Evolutionary conservation across 2,888 invertebrate species (phyloP), one percentile per base, ranked within the genome.

Genomic region (Caenorhabditis sp.): DNA sequence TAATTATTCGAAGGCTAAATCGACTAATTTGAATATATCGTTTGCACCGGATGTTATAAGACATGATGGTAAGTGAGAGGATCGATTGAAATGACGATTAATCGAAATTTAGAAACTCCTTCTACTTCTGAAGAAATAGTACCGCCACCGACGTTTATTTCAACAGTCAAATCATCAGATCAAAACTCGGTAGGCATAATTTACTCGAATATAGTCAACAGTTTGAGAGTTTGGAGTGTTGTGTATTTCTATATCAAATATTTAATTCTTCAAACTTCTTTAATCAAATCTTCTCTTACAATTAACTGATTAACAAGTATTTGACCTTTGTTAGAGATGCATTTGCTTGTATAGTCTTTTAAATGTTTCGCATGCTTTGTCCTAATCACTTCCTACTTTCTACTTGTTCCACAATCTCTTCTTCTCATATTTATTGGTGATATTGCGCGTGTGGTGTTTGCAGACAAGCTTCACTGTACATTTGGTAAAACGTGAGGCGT

Each of bases 391-490:
- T 26, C 8, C 17, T 53, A 20, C 23, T n/a, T n/a, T 14, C 27
- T 27, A 21, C 21, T 38, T 53, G 1, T 49, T n/a, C 1, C 21
- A 52, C 52, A 21, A 3, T 36, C 31, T 49, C 49, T 27, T 25
- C 10, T 17, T 36, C 36, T 43, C n/a, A 50, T 36, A n/a, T 53
- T 53, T 25, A 1, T 25, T 31, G 31, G 7, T 26, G 36, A 23
- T 31, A 10, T 17, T 26, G 21, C 5, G 60, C 25, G 31, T 52
- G 53, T 8, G 7, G 60, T 56, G 43, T 49, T 76, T 78, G 58
- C 75, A 78, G 78, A 76, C 75, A 21, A 71, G 70, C 59, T 74
- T 78, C 70, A 70, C 72, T 53, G 72, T 78, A 5, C 75, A 73
- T 49, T 63, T 78, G 31, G 64, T 76, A 50, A 65, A 64, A 61